Evolutionary conservation across 2,797 vertebrate species (phyloP).

Genomic region (Sebastes trivittatus): DNA sequence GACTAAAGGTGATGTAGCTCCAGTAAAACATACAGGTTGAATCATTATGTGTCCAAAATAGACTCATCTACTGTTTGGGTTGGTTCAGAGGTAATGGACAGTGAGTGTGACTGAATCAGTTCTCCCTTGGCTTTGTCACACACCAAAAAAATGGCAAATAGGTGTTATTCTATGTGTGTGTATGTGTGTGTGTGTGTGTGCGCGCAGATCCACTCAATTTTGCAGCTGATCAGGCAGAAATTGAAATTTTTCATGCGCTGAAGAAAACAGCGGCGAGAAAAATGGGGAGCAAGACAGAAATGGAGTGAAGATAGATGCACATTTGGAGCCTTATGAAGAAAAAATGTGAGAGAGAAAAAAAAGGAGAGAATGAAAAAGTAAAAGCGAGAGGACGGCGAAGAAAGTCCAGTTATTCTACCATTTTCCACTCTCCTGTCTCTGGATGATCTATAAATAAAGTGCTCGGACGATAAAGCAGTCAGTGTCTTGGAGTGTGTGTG

Average conservation of each 20-base stretch:
- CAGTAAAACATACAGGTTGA: constrained; percentile 4
- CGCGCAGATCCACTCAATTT: constrained; percentile 49
- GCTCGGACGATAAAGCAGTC: constrained; percentile 22
- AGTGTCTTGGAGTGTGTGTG: background rate
- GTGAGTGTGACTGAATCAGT: constrained; percentile 8
- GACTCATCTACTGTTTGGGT: background rate
- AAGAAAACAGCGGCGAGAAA: constrained; percentile 11
- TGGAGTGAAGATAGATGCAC: background rate
- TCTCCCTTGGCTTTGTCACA: constrained; percentile 2
- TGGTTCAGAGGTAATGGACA: constrained; percentile 25
- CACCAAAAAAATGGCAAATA: constrained; percentile 36
- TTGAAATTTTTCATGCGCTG: constrained; percentile 47
- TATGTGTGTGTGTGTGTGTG: background rate
- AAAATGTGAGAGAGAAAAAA: background rate
- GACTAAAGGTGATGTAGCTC: constrained; percentile 8
- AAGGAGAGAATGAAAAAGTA: background rate
- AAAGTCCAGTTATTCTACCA: constrained; percentile 35
- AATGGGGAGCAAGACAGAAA: constrained; percentile 11
- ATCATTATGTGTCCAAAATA: background rate
- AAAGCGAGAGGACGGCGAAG: background rate
- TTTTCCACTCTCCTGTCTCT: constrained; percentile 26
- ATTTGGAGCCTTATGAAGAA: background rate
- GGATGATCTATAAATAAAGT: constrained; percentile 24
- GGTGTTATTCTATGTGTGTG: background rate
- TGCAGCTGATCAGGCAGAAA: constrained; percentile 69